Evolutionary conservation across 2,888 invertebrate species (phyloP), one percentile per base, ranked within the genome.

Genomic region (Atethmia centrago): DNA sequence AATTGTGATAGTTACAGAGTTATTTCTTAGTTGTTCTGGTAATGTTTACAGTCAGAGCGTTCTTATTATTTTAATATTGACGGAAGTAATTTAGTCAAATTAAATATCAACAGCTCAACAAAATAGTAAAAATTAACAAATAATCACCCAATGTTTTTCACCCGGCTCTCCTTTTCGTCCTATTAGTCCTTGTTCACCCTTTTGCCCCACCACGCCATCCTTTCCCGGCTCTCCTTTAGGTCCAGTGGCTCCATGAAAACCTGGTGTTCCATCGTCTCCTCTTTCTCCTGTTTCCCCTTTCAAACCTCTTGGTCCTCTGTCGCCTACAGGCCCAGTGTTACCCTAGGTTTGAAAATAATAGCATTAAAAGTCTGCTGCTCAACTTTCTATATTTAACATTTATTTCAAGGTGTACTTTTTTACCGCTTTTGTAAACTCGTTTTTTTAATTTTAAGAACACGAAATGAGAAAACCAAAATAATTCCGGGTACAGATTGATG

Each of bases 161-260:
- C 98, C 97, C 91, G 96, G 94, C 47, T 97, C 97, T 64, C 98
- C 98, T 81, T 97, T 97, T 79, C 97, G 97, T 74, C 97, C 98
- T 68, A 97, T 97, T 12, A 97, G 97, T 56, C 98, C 98, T 79
- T 93, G 93, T 55, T 95, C 93, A 9, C 98, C 98, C n/a, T 97
- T 97, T 73, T 96, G 91, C 62, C 98, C 98, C 94, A 97, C 97
- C 61, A 97, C 94, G 16, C 95, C 95, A 66, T 92, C 89, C 16
- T 25, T 85, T 2, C 95, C 95, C 2, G 76, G 72, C 40, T 69
- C 70, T 40, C 82, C 82, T 67, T 63, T 28, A 16, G 58, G 59
- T 16, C 81, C 82, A 9, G 1, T 0, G 0, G 31, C 19, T 58
- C 82, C 85, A 63, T 79, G 53, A 12, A 0, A 49, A 21, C 82